Percentiles rank a stretch among this genome's conserved stretches.
Evolutionary conservation across 2,888 invertebrate genomes (phyloP).

Genomic region (Torymus auratus): DNA sequence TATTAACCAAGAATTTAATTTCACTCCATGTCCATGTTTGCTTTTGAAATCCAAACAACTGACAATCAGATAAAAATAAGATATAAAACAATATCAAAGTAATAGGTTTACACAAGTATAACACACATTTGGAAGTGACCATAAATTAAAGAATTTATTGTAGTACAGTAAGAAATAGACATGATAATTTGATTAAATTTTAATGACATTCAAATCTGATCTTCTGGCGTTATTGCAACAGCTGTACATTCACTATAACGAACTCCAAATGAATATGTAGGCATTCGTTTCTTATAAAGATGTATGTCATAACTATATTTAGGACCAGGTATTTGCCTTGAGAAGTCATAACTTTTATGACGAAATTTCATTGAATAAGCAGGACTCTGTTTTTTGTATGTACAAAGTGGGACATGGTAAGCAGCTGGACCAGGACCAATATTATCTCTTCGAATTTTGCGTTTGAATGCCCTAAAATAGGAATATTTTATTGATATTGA

Average conservation of each 20-base stretch:
- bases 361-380: slow-evolving; percentile 68
- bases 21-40: slow-evolving; percentile 37
- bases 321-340: slow-evolving; percentile 68
- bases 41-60: slow-evolving; percentile 24
- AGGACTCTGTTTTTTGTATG: slow-evolving; percentile 66
- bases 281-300: slow-evolving; percentile 64
- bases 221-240: slow-evolving; percentile 81
- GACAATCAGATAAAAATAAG: slow-evolving; percentile 8
- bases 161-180: too few species aligned
- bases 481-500: background rate
- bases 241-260: slow-evolving; percentile 79
- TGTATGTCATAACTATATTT: slow-evolving; percentile 64
- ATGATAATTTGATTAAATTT: background rate
- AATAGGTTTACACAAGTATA: too few species aligned
- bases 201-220: slow-evolving; percentile 58
- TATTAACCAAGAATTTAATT: background rate
- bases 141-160: too few species aligned
- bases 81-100: too few species aligned
- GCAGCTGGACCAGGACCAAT: slow-evolving; percentile 71
- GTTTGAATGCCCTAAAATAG: slow-evolving; percentile 62
- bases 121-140: too few species aligned
- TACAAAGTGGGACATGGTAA: slow-evolving; percentile 64
- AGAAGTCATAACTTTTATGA: slow-evolving; percentile 40
- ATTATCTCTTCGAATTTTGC: slow-evolving; percentile 43
- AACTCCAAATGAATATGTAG: slow-evolving; percentile 80